Evolutionary conservation across 2,797 vertebrate genomes (phyloP).

Genomic region (Pelochelys cantorii): DNA sequence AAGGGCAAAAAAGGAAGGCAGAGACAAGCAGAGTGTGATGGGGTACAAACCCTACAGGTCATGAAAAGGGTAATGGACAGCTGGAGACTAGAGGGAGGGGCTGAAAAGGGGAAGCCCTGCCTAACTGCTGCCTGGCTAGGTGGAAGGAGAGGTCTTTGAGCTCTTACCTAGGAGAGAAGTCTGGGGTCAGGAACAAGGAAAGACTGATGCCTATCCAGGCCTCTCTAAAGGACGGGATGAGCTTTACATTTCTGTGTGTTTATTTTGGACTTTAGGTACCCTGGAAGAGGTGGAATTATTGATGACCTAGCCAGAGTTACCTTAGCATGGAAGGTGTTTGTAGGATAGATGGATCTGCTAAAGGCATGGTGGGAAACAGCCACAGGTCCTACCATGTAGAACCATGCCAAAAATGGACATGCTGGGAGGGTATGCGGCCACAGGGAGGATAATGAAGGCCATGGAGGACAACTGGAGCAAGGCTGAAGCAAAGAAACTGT

Average conservation of each 20-base stretch:
- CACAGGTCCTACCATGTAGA: background rate
- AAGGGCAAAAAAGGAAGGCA: background rate
- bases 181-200: background rate
- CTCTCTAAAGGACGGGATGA: background rate
- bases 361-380: background rate
- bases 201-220: background rate
- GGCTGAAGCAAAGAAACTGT: background rate
- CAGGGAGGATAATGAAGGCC: background rate
- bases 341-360: background rate
- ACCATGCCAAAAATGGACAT: background rate
- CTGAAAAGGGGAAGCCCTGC: background rate
- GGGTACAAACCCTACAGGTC: background rate
- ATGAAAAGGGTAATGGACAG: background rate
- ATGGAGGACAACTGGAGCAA: background rate
- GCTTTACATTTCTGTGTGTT: background rate
- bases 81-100: background rate
- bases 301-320: background rate
- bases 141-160: background rate
- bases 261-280: background rate
- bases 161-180: background rate
- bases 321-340: background rate
- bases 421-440: background rate
- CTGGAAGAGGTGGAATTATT: background rate
- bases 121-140: background rate
- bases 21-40: background rate